Conservation (phyloP, 2,888 invertebrate genomes). For the Watsonalla binaria region DNA sequence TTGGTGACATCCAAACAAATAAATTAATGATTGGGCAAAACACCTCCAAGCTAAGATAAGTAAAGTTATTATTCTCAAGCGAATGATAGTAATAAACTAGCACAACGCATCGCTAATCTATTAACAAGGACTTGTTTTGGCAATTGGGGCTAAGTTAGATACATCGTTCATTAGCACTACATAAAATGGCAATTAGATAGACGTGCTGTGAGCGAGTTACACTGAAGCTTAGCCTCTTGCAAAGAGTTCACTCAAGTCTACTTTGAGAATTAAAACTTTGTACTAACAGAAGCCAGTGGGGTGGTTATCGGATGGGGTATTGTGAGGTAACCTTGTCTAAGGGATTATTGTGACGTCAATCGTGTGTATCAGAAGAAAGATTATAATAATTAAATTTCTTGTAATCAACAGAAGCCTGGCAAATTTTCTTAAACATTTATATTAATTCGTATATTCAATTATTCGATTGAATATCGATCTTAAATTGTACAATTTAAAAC, state of each 20-base stretch:
- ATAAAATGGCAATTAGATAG: conserved; percentile 56
- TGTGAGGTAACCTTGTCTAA: not conserved
- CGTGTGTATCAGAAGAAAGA: no score
- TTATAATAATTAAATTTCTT: no score
- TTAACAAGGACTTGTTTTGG: conserved; percentile 23
- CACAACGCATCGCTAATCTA: conserved; percentile 28
- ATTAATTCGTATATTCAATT: no score
- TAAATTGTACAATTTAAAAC: no score
- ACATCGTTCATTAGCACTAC: conserved; percentile 49
- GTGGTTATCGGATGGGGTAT: conserved; percentile 10
- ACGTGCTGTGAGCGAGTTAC: conserved; percentile 13
- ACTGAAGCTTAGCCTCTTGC: conserved; percentile 43
- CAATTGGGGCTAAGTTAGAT: conserved; percentile 29
- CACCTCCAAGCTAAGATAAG: not conserved
- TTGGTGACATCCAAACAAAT: not conserved
- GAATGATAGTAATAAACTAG: not conserved
- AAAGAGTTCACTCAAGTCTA: conserved; percentile 55
- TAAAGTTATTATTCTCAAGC: not conserved
- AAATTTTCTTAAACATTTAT: no score
- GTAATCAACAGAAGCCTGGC: no score
- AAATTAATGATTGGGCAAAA: not conserved
- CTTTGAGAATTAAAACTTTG: conserved; percentile 80
- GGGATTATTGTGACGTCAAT: no score
- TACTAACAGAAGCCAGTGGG: conserved; percentile 75
- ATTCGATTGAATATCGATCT: no score